Base-by-base conservation (phyloP, 2,113 vertebrate genomes). In the Dolichallabes microphthalmus region DNA sequence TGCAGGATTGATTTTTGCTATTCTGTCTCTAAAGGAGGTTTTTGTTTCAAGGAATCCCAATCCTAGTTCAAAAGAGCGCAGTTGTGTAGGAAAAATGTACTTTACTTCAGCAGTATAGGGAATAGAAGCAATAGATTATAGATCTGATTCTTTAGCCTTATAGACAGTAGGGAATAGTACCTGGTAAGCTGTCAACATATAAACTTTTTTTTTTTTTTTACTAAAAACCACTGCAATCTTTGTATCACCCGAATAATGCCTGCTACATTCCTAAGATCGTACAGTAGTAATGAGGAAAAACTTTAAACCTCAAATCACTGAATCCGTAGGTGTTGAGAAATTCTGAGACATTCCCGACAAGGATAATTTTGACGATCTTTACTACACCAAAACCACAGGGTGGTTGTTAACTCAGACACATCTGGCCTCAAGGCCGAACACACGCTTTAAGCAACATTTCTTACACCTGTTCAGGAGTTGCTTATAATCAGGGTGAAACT, bases 1-100 rank as follows among this genome's bases (percentile, higher is more conserved):
- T 35, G 80, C 25, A 78, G 80, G 82, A 88, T 76, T 88, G 30
- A 83, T 86, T 85, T 89, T 82, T 68, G 52, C 84, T 77, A 82
- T 76, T 88, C 75, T 19, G 64, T 80, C 50, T 88, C 22, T 61
- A 57, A 12, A 52, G 22, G 32, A 61, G 61, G 45, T n/a, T 80
- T 57, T 1, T 32, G 39, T 45, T 80, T 83, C 19, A 71, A 85
- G 39, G 75, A 74, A 63, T 63, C 63, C 3, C 76, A 66, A 27
- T 76, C 20, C 27, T n/a, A 82, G 12, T 64, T 85, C 57, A 83
- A 14, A 69, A 84, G 35, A 17, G n/a, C 50, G 76, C 27, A 69
- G 19, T 22, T 32, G 35, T 63, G n/a, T 12, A 6, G 39, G n/a
- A n/a, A 83, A 60, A 83, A 60, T 27, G 32, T 53, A 53, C 15